These are phyloP conservation scores for Gavia stellata DNA, from an alignment of 2,113 vertebrate species.

Conservation along the genomic window DNA sequence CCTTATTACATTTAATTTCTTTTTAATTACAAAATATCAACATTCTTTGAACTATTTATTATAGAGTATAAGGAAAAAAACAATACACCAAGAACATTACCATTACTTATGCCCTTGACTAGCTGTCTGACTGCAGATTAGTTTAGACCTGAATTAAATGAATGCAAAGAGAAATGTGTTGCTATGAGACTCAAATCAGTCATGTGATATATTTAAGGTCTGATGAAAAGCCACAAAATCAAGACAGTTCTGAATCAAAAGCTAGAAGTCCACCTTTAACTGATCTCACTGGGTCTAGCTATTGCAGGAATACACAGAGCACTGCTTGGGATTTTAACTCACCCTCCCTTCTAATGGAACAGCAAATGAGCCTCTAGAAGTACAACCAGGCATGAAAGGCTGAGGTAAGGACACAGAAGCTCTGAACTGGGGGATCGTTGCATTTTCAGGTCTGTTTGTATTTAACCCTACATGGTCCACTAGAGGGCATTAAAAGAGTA, in stretches of 20 bases:
- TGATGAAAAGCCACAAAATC: conserved; percentile 15
- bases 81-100: background rate
- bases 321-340: background rate
- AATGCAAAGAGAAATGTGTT: conserved; percentile 47
- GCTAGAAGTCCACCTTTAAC: background rate
- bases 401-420: background rate
- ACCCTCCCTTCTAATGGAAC: background rate
- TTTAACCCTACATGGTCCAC: conserved; percentile 31
- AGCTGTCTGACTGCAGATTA: conserved; percentile 23
- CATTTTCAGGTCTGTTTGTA: background rate
- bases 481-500: conserved; percentile 60
- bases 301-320: background rate
- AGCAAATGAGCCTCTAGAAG: background rate
- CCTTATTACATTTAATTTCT: background rate
- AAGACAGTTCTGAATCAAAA: conserved; percentile 11
- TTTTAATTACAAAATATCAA: background rate
- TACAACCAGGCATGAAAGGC: background rate
- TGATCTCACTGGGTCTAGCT: background rate
- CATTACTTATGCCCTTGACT: conserved; percentile 1
- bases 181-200: conserved; percentile 54
- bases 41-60: background rate
- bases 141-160: conserved; percentile 30
- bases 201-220: conserved; percentile 22
- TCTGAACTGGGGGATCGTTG: background rate
- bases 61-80: background rate